A percentile compares a stretch with the other conserved stretches of the same genome.
Conservation (phyloP, 1,140 invertebrate genomes). For the Pachypsylla venusta region DNA sequence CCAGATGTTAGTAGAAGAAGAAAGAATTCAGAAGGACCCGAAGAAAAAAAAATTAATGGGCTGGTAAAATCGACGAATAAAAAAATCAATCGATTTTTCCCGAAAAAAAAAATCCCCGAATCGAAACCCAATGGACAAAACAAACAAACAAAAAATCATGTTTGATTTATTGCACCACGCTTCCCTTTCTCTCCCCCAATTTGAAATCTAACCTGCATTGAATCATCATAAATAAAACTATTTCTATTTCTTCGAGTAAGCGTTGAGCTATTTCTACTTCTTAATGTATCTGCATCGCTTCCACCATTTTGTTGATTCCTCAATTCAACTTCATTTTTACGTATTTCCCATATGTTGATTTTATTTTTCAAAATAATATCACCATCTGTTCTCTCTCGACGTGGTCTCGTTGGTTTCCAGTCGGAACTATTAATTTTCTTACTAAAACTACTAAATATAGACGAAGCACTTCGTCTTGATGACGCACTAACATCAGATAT, state of each 20-base stretch:
- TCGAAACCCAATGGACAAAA: too few relatives aligned
- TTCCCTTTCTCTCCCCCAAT: too few relatives aligned
- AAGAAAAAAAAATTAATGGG: too few relatives aligned
- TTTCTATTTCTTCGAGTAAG: background rate
- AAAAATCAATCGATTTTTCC: too few relatives aligned
- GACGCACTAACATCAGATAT: background rate
- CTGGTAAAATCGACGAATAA: too few relatives aligned
- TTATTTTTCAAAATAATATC: constrained; percentile 47
- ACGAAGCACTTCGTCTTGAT: background rate
- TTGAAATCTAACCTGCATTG: background rate
- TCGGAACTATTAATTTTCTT: constrained; percentile 15
- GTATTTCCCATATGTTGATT: background rate
- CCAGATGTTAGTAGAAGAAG: too few relatives aligned
- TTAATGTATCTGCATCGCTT: constrained; percentile 32
- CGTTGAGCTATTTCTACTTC: constrained; percentile 10
- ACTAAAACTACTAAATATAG: background rate
- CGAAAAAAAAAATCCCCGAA: too few relatives aligned
- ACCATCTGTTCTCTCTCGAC: constrained; percentile 71
- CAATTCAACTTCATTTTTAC: constrained; percentile 28
- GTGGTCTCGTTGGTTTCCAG: constrained; percentile 36
- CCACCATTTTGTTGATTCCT: constrained; percentile 32
- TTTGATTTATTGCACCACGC: too few relatives aligned
- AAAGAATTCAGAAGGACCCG: too few relatives aligned
- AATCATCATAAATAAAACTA: constrained; percentile 3
- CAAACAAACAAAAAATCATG: too few relatives aligned